A percentile compares a stretch with the other conserved stretches of the same genome.
Evolutionary conservation across 2,797 vertebrate genomes (phyloP).

Genomic region (Intellagama lesueurii): DNA sequence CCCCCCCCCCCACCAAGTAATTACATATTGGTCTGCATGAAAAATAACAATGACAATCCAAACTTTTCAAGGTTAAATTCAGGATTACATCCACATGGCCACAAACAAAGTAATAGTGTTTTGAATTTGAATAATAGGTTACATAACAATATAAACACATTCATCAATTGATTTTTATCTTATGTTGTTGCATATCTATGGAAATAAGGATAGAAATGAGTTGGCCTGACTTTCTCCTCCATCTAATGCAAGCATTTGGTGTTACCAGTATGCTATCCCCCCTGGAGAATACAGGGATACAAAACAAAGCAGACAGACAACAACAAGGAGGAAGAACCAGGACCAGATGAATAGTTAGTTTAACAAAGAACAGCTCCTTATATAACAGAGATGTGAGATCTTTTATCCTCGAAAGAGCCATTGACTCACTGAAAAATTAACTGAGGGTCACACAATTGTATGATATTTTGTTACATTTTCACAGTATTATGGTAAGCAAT

Average conservation of each 20-base stretch:
- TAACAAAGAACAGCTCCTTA: not conserved
- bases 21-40: constrained; percentile 56
- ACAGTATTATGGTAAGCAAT: not conserved
- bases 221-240: not conserved
- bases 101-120: not conserved
- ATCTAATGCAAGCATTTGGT: not conserved
- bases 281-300: not conserved
- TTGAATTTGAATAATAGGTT: constrained; percentile 4
- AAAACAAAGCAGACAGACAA: not conserved
- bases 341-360: not conserved
- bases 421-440: not conserved
- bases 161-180: constrained; percentile 28
- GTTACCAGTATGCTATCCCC: not conserved
- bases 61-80: constrained; percentile 56
- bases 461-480: not conserved
- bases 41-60: constrained; percentile 47
- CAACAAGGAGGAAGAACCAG: not conserved
- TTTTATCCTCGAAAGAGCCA: not conserved
- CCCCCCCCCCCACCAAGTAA: constrained; percentile 55
- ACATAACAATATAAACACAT: constrained; percentile 24
- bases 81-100: not conserved
- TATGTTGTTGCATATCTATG: constrained; percentile 3
- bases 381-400: too few species aligned
- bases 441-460: not conserved
- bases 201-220: not conserved